Base-by-base conservation (phyloP, 2,888 invertebrate species). In the Mylabris sibirica region DNA sequence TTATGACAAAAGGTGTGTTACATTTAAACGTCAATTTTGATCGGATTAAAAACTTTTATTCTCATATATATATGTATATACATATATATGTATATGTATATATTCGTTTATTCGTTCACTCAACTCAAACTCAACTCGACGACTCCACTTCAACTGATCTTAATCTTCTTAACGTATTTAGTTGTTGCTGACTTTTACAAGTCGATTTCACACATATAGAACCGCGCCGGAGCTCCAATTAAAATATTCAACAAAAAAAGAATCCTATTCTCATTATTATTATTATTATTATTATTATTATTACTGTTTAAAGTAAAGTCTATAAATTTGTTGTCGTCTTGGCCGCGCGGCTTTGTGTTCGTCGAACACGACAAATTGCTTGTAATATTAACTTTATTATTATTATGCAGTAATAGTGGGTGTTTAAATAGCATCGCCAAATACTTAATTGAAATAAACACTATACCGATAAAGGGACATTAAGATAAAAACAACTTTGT, bases 391-490 rank as follows among this genome's bases (percentile, higher is more conserved):
- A 77, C 73, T 77, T 76, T 71, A 75, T 63, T 41, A 65, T 30
- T 30, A 30, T 8, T 6, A 30, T 30, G 69, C 30, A 12, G 57
- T 68, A 26, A 71, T 71, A 49, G 78, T 79, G 81, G 80, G 83
- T 77, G 82, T 44, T 44, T 74, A 68, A 66, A 71, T 74, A 44
- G 83, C 82, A 83, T 78, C 80, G 83, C 83, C 81, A 84, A 84
- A 83, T 83, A 83, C 84, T 84, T 81, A 81, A 81, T 81, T 81
- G 81, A 81, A 81, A 81, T 81, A 81, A 81, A 81, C 80, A 80
- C 64, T 77, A 30, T 30, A 30, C 75, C 75, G 80, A 82, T 80
- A 80, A 79, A 69, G 70, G 68, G 76, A 81, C 84, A 83, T 84
- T 83, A 82, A 84, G 84, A 84, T 84, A 83, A 80, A 78, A 78